Percentiles rank a stretch among this genome's conserved stretches.
Conservation (phyloP, 2,797 vertebrate genomes). For the Brotula barbata region DNA sequence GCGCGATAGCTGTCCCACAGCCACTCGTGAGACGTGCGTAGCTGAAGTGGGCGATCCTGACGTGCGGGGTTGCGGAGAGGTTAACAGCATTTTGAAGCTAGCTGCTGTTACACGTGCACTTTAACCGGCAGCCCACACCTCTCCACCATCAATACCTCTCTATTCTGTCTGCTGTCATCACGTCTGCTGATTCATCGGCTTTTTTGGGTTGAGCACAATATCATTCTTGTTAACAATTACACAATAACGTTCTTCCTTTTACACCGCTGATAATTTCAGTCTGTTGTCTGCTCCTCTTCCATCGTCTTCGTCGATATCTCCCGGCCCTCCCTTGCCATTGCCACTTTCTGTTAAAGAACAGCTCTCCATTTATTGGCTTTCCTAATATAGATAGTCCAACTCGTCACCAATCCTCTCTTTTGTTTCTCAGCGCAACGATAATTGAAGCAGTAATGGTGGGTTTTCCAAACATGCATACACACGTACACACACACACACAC, state of each 20-base stretch:
- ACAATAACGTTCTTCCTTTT: background rate
- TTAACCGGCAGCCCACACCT: slow-evolving; percentile 22
- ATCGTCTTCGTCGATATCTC: slow-evolving; percentile 2
- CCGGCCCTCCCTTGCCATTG: slow-evolving; percentile 9
- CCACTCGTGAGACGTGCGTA: too few relatives aligned
- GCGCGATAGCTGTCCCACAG: too few relatives aligned
- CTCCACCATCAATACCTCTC: background rate
- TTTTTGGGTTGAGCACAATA: slow-evolving; percentile 7
- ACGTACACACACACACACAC: background rate
- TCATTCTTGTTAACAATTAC: slow-evolving; percentile 12
- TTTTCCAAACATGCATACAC: background rate
- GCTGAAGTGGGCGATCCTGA: slow-evolving; percentile 24
- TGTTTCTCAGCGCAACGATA: slow-evolving; percentile 5
- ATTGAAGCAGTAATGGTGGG: background rate
- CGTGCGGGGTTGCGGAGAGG: slow-evolving; percentile 10
- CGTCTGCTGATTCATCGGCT: background rate
- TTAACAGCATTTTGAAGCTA: slow-evolving; percentile 25
- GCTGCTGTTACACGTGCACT: slow-evolving; percentile 25
- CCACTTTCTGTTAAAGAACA: slow-evolving; percentile 26
- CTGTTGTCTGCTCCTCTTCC: background rate
- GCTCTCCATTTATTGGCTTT: slow-evolving; percentile 14
- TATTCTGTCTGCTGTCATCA: slow-evolving; percentile 20
- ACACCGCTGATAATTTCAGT: slow-evolving; percentile 8
- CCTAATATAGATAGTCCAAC: background rate
- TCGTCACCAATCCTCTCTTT: slow-evolving; percentile 12